phyloP scores from a whole-genome alignment of 2,113 vertebrate species.

The Anser cygnoides region DNA sequence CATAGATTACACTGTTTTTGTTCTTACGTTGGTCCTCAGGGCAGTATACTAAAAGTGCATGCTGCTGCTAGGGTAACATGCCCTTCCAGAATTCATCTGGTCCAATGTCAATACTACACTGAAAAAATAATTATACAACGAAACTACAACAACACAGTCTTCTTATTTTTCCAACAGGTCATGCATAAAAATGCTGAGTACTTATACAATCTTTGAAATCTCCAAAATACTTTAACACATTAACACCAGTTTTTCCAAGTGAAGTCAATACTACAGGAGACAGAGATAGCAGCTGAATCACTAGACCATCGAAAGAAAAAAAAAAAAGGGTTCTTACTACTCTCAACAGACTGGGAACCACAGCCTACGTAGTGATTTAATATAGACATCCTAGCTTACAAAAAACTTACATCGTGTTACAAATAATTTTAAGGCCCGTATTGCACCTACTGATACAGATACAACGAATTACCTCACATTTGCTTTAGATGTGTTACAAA shows the following conservation, averaged over 20 bases:
- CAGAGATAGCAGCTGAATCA: not conserved
- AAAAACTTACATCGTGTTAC: not conserved
- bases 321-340: not conserved
- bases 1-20: not conserved
- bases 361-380: not conserved
- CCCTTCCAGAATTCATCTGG: not conserved
- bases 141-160: not conserved
- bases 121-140: not conserved
- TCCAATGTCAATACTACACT: not conserved
- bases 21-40: not conserved
- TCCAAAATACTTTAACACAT: not conserved
- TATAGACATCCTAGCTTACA: not conserved
- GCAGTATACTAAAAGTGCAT: not conserved
- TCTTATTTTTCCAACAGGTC: not conserved
- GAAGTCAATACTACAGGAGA: not conserved
- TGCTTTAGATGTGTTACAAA: not conserved
- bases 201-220: not conserved
- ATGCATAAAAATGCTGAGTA: not conserved
- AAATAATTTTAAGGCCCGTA: not conserved
- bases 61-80: not conserved
- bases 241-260: not conserved
- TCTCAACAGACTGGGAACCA: not conserved
- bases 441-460: not conserved
- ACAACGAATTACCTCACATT: not conserved
- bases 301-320: not conserved